Base-by-base conservation (phyloP, 2,113 vertebrate species). In the Panthera tigris region DNA sequence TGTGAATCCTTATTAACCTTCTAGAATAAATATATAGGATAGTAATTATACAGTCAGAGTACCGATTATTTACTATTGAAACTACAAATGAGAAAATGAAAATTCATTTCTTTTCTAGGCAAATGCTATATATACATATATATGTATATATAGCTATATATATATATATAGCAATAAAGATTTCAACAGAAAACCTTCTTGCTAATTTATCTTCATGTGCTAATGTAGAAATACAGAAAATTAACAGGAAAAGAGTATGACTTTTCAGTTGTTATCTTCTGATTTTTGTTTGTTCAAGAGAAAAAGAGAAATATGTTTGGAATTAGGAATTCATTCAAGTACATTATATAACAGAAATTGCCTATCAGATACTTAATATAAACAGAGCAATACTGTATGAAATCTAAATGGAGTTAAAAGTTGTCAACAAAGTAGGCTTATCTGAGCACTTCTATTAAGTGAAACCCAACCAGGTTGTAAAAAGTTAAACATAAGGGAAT, bases 401-500 rank as follows among this genome's bases (percentile, higher is more conserved):
- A 95, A 97, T 69, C 33, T 69, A 97, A 95, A 95, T 90, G 57
- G 36, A 94, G 57, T 92, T 95, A 87, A 95, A 95, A 89, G 52
- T 89, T 93, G 68, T 84, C 55, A 93, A 74, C 39, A 86, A 80
- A 93, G 68, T 41, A 94, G 36, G 12, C 13, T 87, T 86, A 84
- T 88, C 7, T 76, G 65, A 95, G 79, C 31, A 94, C 7, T 91
- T 95, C 45, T 65, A 82, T 94, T 93, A 95, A 90, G 48, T 36
- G 25, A 94, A 94, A 74, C 1, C 10, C 79, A 97, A 91, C 65
- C 78, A 8, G 5, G 86, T 71, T 93, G 86, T 97, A 95, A 91
- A 97, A 94, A 93, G 94, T 98, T 97, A 98, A 97, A 98, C 55
- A 48, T 76, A 81, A 0, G 39, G 73, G 87, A 97, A 98, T 98